Base-by-base conservation (phyloP, 35 echinoderm and acorn worm species). In the Diadema setosum region DNA sequence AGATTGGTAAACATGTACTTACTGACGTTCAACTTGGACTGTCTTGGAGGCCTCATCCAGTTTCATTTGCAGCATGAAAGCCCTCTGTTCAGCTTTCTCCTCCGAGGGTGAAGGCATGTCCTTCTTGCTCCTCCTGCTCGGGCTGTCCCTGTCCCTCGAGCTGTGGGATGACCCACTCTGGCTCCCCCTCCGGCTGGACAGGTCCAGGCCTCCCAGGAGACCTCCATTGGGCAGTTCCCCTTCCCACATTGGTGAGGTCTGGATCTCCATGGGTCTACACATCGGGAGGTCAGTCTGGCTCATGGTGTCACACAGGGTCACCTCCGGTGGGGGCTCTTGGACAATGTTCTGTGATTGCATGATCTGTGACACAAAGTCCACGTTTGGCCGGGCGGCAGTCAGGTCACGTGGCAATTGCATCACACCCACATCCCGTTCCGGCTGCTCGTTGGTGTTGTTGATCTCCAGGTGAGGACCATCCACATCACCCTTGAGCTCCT, bases 1-100 rank as follows among this genome's bases (percentile, higher is more conserved):
- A n/a, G n/a, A n/a, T n/a, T n/a, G n/a, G n/a, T 73, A 78, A 14
- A 27, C 11, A 40, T 85, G 25, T 78, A 97, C 95, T 97, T 91
- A 97, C 95, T 93, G 82, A 46, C 95, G 59, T 82, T 97, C 95
- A 32, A 93, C 85, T 39, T 97, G 95, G 20, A 97, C 56, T 7
- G 91, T 93, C 80, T 97, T 93, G 20, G 91, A 39, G 4, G 95
- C 86, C 81, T 97, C 95, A 88, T 97, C 95, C 39, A 97, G 55
- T 81, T 87, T 90, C 91, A 97, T 90, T 65, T 97, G 69, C 31
- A 97, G 83, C 94, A 97, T 97, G 44, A 93, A 90, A 36, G 81
- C 87, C 49, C 88, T 93, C 78, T 97, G 95, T 34, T 82, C 84
- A 15, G 75, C 58, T 39, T 81, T 86, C 50, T 93, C 91, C 31